These are phyloP conservation scores for Mythimna vitellina DNA, from an alignment of 2,888 invertebrate genomes.

Conservation along the genomic window DNA sequence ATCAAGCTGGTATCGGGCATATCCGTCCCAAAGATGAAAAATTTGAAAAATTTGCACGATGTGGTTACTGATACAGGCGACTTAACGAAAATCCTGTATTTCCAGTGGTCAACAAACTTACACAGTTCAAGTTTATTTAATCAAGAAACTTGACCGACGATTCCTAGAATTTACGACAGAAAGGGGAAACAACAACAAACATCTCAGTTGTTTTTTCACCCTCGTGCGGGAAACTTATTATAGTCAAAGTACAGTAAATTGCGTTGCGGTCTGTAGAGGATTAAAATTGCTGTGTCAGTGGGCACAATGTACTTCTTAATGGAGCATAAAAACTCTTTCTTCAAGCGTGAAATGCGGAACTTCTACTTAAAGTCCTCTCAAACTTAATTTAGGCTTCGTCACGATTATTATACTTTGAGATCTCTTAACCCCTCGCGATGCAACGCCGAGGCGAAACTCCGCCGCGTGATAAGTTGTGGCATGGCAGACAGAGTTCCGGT, in stretches of 20 bases:
- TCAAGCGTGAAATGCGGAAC: too few relatives aligned
- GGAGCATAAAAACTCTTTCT: background rate
- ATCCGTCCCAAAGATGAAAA: too few relatives aligned
- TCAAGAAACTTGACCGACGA: slow-evolving; percentile 24
- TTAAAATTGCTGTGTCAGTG: slow-evolving; percentile 1
- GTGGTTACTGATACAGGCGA: too few relatives aligned
- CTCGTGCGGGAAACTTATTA: slow-evolving; percentile 8
- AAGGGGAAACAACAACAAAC: slow-evolving; percentile 1
- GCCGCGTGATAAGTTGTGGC: too few relatives aligned
- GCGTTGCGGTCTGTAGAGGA: slow-evolving; percentile 4
- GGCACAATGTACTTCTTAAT: slow-evolving; percentile 1
- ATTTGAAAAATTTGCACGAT: too few relatives aligned
- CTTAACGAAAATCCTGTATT: background rate
- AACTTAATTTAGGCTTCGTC: too few relatives aligned
- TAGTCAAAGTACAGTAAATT: slow-evolving; percentile 5
- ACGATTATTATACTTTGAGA: too few relatives aligned
- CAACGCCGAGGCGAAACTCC: too few relatives aligned
- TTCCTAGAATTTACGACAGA: slow-evolving; percentile 9
- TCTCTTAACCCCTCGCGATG: too few relatives aligned
- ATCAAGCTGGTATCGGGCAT: too few relatives aligned
- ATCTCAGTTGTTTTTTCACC: slow-evolving; percentile 21
- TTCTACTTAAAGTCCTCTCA: too few relatives aligned
- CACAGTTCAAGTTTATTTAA: slow-evolving; percentile 32
- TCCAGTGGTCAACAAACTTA: background rate
- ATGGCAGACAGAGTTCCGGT: too few relatives aligned